Base-by-base conservation (phyloP, 2,888 invertebrate species). In the Ischnus inquisitorius region DNA sequence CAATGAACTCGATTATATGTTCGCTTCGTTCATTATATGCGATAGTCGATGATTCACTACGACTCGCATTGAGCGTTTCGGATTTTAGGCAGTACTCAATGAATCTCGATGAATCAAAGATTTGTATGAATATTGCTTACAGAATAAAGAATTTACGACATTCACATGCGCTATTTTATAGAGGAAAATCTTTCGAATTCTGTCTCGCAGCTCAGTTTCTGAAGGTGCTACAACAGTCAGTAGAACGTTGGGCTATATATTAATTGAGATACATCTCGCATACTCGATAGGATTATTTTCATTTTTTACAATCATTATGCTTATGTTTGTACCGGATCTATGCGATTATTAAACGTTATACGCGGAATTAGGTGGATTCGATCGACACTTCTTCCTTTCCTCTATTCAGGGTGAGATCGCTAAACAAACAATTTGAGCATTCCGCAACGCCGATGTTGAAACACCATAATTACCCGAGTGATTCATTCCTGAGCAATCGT, bases 241-340 rank as follows among this genome's bases (percentile, higher is more conserved):
- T 72, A 43, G 25, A 57, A 19, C 72, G 22, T 60, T 72, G 34
- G 48, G 10, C 57, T 43, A 72, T 57, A 71, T 22, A 43, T 71
- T 57, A 41, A 41, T 71, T 54, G n/a, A 71, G n/a, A 71, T 41
- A 57, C 51, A 51, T 69, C 28, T 39, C 22, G 54, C 19, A 69
- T 69, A 54, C 69, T 19, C 51, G 14, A 54, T 54, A 71, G 41
- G 34, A 62, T 74, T 62, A 72, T 43, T 62, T 19, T 72, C 34
- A 62, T 74, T 62, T n/a, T n/a, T 62, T 62, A 74, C 28, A 62
- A 16, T 62, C 46, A 46, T 34, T 28, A 46, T 22, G 19, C 28
- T 62, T 62, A 74, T 74, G 48, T 22, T 74, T 74, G 74, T 74
- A 74, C 62, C 54, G 12, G 74, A 74, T 62, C 62, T 74, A 74